These are phyloP conservation scores for Lathamus discolor DNA, from an alignment of 2,113 vertebrate genomes.

Conservation along the genomic window DNA sequence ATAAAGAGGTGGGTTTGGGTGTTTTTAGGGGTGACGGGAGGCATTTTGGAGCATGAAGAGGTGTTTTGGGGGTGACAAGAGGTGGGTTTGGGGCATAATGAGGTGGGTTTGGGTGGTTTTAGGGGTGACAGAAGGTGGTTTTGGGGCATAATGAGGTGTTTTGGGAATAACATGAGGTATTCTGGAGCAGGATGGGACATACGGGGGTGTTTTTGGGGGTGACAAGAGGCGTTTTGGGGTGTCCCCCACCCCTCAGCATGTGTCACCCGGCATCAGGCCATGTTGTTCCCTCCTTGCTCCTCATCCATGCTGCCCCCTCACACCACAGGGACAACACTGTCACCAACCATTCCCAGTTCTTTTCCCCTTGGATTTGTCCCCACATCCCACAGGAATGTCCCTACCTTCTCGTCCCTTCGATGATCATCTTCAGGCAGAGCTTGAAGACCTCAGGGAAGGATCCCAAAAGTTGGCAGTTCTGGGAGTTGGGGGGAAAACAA, in stretches of 20 bases:
- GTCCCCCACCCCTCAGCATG: not conserved
- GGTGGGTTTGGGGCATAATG: too few relatives aligned
- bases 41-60: too few relatives aligned
- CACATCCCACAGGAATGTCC: not conserved
- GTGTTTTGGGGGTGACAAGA: too few relatives aligned
- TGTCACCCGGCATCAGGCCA: not conserved
- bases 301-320: not conserved
- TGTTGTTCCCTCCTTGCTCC: not conserved
- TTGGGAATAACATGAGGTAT: too few relatives aligned
- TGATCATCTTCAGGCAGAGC: conserved; percentile 82
- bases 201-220: not conserved
- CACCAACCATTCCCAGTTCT: not conserved
- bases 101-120: too few relatives aligned
- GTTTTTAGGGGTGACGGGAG: too few relatives aligned
- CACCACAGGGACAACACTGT: not conserved
- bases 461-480: conserved; percentile 85
- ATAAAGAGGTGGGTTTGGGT: too few relatives aligned
- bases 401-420: conserved; percentile 88
- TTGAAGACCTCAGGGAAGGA: conserved; percentile 82
- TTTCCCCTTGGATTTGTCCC: not conserved
- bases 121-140: too few relatives aligned
- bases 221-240: not conserved
- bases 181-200: too few relatives aligned
- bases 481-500: accelerated
- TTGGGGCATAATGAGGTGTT: too few relatives aligned